Percentiles rank a stretch among this genome's conserved stretches.
Evolutionary conservation across 1,140 invertebrate species (phyloP).

Genomic region (Trichonephila inaurata): DNA sequence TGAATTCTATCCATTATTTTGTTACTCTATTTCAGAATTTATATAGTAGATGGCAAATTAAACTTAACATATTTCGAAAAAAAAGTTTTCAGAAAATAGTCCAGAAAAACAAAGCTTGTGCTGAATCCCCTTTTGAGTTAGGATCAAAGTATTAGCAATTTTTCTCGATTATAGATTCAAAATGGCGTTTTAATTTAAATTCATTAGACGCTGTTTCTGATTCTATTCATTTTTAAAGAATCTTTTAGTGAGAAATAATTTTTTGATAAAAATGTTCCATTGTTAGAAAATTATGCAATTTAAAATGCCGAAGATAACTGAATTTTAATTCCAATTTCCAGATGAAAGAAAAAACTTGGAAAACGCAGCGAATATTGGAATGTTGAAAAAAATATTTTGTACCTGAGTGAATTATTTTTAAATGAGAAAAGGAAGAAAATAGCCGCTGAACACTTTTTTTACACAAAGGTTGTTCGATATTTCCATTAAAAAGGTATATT

Average conservation of each 20-base stretch:
- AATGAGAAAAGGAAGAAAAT: slow-evolving; percentile 19
- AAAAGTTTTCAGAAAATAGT: too few relatives aligned
- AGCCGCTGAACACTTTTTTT: background rate
- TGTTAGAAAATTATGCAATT: slow-evolving; percentile 16
- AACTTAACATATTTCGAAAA: too few relatives aligned
- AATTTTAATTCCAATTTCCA: background rate
- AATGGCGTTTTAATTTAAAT: background rate
- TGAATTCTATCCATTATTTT: too few relatives aligned
- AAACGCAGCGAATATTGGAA: background rate
- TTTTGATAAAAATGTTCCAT: background rate
- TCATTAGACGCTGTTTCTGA: background rate
- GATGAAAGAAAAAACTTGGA: background rate
- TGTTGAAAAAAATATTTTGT: background rate
- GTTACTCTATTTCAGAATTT: too few relatives aligned
- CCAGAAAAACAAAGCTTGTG: too few relatives aligned
- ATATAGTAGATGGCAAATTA: too few relatives aligned
- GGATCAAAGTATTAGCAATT: background rate
- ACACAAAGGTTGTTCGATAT: slow-evolving; percentile 14
- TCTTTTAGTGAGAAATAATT: background rate
- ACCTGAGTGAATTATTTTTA: background rate
- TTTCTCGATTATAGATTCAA: background rate
- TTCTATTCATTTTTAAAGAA: background rate
- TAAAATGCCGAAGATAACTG: background rate
- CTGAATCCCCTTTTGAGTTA: background rate
- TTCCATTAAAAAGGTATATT: slow-evolving; percentile 15